A percentile compares a stretch with the other conserved stretches of the same genome.
phyloP scores from a whole-genome alignment of 2,888 invertebrate species.

The Endotricha flammealis region DNA sequence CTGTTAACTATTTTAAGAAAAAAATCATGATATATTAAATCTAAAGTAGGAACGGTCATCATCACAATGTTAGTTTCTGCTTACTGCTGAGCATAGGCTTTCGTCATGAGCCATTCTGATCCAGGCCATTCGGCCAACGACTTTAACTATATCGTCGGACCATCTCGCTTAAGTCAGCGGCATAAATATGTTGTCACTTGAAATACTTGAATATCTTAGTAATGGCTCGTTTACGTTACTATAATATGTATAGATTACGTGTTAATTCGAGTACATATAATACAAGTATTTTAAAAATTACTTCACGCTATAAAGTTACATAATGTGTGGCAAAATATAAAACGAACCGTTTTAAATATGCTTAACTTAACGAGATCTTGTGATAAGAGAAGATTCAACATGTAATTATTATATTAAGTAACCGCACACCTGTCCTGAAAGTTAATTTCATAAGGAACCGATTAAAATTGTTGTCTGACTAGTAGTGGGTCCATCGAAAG shows the following conservation, averaged over 20 bases:
- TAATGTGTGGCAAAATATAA: not conserved
- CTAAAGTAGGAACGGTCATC: too few relatives aligned
- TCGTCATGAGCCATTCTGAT: too few relatives aligned
- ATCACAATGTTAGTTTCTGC: too few relatives aligned
- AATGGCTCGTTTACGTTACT: too few relatives aligned
- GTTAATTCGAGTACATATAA: not conserved
- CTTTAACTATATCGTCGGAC: too few relatives aligned
- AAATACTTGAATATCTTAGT: too few relatives aligned
- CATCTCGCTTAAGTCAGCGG: too few relatives aligned
- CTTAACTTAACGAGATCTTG: not conserved
- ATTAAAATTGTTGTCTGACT: not conserved
- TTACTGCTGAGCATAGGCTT: too few relatives aligned
- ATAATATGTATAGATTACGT: not conserved
- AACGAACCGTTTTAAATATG: not conserved
- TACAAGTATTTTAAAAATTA: not conserved
- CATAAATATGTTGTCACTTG: too few relatives aligned
- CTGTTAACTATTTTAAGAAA: not conserved
- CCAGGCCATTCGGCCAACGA: too few relatives aligned
- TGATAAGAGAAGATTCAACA: not conserved
- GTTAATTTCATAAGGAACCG: not conserved
- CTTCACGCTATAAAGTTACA: not conserved
- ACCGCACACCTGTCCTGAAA: constrained; percentile 1
- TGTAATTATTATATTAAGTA: not conserved
- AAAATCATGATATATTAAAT: not conserved
- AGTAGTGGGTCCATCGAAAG: constrained; percentile 2